Evolutionary conservation across 1,140 invertebrate species (phyloP).

Genomic region (Neotoxoptera formosana): DNA sequence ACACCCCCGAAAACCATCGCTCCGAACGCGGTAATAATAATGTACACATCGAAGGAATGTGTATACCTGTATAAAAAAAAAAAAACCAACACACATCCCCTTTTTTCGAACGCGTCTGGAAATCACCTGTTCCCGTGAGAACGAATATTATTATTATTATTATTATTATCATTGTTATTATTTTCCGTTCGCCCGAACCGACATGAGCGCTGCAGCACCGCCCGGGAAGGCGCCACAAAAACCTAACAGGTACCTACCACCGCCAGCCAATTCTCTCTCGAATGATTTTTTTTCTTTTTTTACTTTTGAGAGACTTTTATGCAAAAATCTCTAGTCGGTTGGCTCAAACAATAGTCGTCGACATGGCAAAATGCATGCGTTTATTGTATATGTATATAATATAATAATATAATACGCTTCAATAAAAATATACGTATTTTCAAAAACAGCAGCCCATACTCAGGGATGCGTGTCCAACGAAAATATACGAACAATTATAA

Average conservation of each 20-base stretch:
- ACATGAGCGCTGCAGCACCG: neutral
- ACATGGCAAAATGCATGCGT: neutral
- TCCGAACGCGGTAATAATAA: neutral
- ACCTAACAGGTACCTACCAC: neutral
- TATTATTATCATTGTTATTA: neutral
- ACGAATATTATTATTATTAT: constrained; percentile 8
- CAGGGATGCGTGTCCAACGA: neutral
- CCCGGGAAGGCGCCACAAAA: neutral
- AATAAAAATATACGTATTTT: no score
- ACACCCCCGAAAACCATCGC: constrained; percentile 8
- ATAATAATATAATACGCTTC: no score
- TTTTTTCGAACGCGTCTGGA: neutral
- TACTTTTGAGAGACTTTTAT: neutral
- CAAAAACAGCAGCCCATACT: neutral
- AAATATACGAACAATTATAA: neutral
- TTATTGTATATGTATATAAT: neutral
- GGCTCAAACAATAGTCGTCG: neutral
- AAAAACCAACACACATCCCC: constrained; percentile 4
- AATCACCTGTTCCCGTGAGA: constrained; percentile 53
- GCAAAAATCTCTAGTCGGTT: neutral
- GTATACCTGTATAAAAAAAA: constrained; percentile 41
- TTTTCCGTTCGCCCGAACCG: neutral
- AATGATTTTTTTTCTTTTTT: neutral
- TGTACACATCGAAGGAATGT: constrained; percentile 32
- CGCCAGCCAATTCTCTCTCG: neutral